phyloP scores from a whole-genome alignment of 1,140 invertebrate species.

The Diachasmimorpha longicaudata region DNA sequence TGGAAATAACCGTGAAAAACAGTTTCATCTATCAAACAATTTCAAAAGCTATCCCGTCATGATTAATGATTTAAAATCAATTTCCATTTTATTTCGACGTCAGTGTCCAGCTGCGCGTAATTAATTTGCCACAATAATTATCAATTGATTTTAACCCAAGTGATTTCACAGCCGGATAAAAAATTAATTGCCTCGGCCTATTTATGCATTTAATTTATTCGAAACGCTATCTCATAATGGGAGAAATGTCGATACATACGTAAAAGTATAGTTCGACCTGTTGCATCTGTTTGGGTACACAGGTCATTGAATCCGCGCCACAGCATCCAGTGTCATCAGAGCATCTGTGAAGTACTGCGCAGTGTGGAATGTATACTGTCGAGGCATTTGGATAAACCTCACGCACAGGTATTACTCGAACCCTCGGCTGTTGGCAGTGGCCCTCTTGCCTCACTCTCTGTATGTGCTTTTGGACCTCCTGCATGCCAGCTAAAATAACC shows the following conservation, averaged over 20 bases:
- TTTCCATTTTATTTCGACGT: no score
- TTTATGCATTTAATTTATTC: not conserved
- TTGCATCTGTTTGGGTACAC: constrained; percentile 70
- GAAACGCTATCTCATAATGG: not conserved
- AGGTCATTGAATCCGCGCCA: constrained; percentile 66
- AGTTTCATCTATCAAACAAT: no score
- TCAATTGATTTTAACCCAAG: no score
- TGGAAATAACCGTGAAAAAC: no score
- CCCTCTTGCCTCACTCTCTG: constrained; percentile 66
- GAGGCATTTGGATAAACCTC: constrained; percentile 70
- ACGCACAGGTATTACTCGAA: constrained; percentile 68
- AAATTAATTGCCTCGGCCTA: no score
- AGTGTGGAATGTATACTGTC: constrained; percentile 76
- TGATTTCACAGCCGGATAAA: no score
- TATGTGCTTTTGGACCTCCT: constrained; percentile 66
- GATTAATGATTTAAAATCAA: no score
- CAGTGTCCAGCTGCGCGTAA: no score
- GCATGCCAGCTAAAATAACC: constrained; percentile 39
- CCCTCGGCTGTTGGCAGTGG: constrained; percentile 68
- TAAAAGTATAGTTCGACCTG: constrained; percentile 74
- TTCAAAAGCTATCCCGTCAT: no score
- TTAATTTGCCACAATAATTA: no score
- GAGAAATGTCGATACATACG: constrained; percentile 64
- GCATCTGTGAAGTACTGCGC: constrained; percentile 76
- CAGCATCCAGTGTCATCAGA: constrained; percentile 82